phyloP scores from a whole-genome alignment of 2,113 vertebrate species.

The Athene cunicularia region DNA sequence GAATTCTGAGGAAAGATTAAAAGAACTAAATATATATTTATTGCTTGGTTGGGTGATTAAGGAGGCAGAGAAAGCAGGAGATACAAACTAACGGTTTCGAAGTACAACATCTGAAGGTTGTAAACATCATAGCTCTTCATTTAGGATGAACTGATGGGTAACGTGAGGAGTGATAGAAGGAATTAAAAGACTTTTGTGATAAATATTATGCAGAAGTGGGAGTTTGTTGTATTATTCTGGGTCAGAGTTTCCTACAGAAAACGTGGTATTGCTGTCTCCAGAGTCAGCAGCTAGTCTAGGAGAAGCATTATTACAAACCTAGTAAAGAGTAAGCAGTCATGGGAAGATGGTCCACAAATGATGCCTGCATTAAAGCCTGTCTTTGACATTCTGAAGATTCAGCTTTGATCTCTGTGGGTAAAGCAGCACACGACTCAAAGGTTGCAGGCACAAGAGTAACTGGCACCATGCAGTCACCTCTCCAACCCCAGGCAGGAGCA shows the following conservation, averaged over 20 bases:
- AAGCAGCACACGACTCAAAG: neutral
- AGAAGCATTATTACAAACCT: neutral
- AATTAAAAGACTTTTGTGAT: neutral
- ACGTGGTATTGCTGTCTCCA: rapidly evolving
- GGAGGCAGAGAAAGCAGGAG: neutral
- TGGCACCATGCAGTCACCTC: neutral
- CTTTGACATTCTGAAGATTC: neutral
- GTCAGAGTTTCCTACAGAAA: neutral
- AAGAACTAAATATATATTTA: neutral
- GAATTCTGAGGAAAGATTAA: constrained; percentile 12
- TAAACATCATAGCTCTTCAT: neutral
- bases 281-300: neutral
- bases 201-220: neutral
- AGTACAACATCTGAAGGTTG: neutral
- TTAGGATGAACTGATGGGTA: neutral
- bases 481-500: neutral
- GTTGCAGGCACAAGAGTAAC: neutral
- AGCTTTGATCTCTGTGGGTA: neutral
- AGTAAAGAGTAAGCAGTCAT: neutral
- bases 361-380: neutral
- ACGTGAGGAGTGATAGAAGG: neutral
- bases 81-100: neutral
- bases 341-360: neutral
- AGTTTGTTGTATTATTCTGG: neutral
- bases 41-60: neutral